These are phyloP conservation scores for Hylia prasina DNA, from an alignment of 2,113 vertebrate species.

Conservation along the genomic window DNA sequence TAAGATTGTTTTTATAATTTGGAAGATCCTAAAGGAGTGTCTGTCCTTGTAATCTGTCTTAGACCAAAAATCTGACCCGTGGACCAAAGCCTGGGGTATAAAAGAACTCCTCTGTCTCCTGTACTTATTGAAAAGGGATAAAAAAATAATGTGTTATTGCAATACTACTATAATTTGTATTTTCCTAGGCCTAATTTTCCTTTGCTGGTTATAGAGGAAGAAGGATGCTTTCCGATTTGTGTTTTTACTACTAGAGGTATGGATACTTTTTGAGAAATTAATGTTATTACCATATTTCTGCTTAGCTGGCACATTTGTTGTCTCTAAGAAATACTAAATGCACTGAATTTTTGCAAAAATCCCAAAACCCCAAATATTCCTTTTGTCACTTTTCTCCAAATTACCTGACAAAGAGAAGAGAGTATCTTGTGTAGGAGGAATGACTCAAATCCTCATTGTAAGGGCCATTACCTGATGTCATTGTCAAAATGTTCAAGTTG, in stretches of 20 bases:
- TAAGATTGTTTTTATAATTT: not conserved
- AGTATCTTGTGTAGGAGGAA: not conserved
- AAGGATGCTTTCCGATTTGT: not conserved
- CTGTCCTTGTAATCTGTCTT: not conserved
- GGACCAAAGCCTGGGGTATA: not conserved
- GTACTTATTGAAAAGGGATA: not conserved
- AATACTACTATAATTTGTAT: not conserved
- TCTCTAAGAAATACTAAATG: not conserved
- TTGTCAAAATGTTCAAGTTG: not conserved
- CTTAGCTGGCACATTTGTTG: not conserved
- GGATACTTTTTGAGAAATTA: not conserved
- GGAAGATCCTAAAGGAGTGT: not conserved
- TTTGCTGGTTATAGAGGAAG: not conserved
- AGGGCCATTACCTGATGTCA: not conserved
- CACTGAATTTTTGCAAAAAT: not conserved
- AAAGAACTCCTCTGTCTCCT: not conserved
- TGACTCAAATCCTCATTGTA: constrained; percentile 8
- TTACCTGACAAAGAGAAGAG: not conserved
- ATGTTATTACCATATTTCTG: not conserved
- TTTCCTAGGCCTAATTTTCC: not conserved
- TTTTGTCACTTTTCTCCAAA: not conserved
- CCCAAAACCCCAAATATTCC: not conserved
- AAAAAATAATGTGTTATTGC: not conserved
- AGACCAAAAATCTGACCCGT: not conserved
- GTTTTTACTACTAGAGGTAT: not conserved